These are phyloP conservation scores for Wasmannia auropunctata DNA, from an alignment of 1,140 invertebrate genomes.

Conservation along the genomic window DNA sequence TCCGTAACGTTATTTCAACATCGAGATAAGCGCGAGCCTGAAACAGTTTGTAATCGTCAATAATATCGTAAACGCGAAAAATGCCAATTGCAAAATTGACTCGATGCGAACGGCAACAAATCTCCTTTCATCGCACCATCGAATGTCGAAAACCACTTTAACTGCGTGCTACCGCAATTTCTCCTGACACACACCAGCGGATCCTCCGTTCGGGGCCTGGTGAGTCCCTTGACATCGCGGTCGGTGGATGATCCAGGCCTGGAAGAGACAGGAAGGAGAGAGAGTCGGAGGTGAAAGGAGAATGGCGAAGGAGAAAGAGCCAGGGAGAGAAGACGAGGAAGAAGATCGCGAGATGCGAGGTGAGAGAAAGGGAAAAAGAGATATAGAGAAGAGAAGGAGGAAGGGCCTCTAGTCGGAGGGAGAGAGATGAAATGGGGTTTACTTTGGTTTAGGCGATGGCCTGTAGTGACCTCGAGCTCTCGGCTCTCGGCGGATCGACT, in stretches of 20 bases:
- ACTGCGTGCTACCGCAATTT: slow-evolving; percentile 29
- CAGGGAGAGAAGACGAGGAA: slow-evolving; percentile 21
- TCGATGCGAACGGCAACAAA: slow-evolving; percentile 1
- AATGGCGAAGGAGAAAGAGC: slow-evolving; percentile 41
- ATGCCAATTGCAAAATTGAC: slow-evolving; percentile 7
- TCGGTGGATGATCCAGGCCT: slow-evolving; percentile 49
- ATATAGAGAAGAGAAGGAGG: slow-evolving; percentile 20
- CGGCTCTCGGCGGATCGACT: slow-evolving; percentile 75
- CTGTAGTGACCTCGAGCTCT: slow-evolving; percentile 80
- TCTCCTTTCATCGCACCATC: slow-evolving; percentile 23
- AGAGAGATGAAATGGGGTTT: slow-evolving; percentile 73
- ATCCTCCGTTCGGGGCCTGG: neutral
- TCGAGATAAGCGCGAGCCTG: neutral
- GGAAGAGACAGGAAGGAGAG: slow-evolving; percentile 47
- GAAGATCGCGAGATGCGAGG: neutral
- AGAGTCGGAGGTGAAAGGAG: slow-evolving; percentile 59
- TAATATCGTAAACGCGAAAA: slow-evolving; percentile 29
- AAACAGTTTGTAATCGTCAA: neutral
- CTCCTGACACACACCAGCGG: slow-evolving; percentile 57
- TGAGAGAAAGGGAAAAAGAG: slow-evolving; percentile 61
- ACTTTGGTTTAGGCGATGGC: slow-evolving; percentile 81
- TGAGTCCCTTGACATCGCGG: slow-evolving; percentile 46
- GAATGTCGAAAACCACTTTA: slow-evolving; percentile 33
- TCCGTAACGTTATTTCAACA: neutral
- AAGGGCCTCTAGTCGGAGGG: slow-evolving; percentile 56